Evolutionary conservation across 2,797 vertebrate genomes (phyloP).

Genomic region (Sebastes minor): DNA sequence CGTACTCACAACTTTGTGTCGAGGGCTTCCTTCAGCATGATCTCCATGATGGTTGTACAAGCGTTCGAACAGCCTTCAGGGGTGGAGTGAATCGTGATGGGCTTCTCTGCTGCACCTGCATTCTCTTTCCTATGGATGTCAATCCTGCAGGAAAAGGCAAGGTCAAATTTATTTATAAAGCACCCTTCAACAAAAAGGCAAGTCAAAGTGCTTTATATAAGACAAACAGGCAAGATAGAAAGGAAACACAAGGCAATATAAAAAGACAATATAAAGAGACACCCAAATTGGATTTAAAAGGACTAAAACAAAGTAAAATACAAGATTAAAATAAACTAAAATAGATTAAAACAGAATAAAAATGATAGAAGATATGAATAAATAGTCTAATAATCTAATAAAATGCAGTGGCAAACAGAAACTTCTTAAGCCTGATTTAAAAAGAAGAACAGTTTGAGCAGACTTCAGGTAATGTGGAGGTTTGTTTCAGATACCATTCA

Average conservation of each 20-base stretch:
- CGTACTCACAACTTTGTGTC: constrained; percentile 97
- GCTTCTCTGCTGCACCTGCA: constrained; percentile 97
- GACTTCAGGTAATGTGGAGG: neutral
- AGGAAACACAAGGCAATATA: neutral
- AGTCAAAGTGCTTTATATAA: neutral
- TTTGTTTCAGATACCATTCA: neutral
- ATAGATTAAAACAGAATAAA: neutral
- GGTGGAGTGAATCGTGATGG: constrained; percentile 97
- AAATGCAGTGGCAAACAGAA: neutral
- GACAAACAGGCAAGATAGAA: neutral
- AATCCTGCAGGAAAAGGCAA: constrained; percentile 81
- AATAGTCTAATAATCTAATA: neutral
- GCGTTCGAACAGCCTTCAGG: constrained; percentile 95
- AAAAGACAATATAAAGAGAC: neutral
- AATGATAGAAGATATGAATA: neutral
- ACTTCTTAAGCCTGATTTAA: neutral
- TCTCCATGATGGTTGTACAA: constrained; percentile 98
- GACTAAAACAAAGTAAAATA: neutral
- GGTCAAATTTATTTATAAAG: neutral
- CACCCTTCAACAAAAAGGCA: neutral
- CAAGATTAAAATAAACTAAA: neutral
- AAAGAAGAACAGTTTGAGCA: neutral
- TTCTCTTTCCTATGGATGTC: constrained; percentile 99
- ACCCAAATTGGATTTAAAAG: neutral
- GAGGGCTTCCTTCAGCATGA: constrained; percentile 98